phyloP scores from a whole-genome alignment of 2,113 vertebrate genomes.

The Ramphastos sulfuratus region DNA sequence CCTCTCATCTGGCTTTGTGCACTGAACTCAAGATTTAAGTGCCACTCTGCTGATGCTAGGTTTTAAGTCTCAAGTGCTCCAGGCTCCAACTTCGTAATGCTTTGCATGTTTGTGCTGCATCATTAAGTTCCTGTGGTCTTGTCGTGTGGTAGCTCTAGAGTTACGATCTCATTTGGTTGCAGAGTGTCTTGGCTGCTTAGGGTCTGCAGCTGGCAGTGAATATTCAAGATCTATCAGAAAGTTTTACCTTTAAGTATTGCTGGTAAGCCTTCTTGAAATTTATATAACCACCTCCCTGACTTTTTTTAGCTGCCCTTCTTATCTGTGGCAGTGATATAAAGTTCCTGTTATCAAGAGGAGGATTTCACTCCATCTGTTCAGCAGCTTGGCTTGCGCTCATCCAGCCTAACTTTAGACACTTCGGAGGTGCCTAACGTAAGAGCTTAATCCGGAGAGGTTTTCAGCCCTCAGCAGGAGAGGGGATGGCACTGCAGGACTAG shows the following conservation, averaged over 20 bases:
- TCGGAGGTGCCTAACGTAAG: slow-evolving; percentile 21
- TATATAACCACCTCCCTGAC: slow-evolving; percentile 49
- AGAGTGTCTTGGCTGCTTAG: slow-evolving; percentile 1
- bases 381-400: slow-evolving; percentile 62
- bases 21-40: not conserved
- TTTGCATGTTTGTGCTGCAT: not conserved
- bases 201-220: not conserved
- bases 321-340: slow-evolving; percentile 57
- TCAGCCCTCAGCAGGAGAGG: not conserved
- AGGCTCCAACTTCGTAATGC: not conserved
- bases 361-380: slow-evolving; percentile 71
- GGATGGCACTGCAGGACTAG: accelerated
- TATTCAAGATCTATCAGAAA: not conserved
- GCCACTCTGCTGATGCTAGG: not conserved
- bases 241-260: slow-evolving; percentile 45
- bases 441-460: slow-evolving; percentile 28
- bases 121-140: not conserved
- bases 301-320: slow-evolving; percentile 71
- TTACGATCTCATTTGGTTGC: not conserved
- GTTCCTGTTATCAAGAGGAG: slow-evolving; percentile 67
- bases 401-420: slow-evolving; percentile 68
- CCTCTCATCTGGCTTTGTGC: not conserved
- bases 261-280: slow-evolving; percentile 30
- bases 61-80: not conserved
- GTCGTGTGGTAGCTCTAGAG: not conserved